Evolutionary conservation across 1,140 invertebrate species (phyloP).

Genomic region (Microvelia longipes): DNA sequence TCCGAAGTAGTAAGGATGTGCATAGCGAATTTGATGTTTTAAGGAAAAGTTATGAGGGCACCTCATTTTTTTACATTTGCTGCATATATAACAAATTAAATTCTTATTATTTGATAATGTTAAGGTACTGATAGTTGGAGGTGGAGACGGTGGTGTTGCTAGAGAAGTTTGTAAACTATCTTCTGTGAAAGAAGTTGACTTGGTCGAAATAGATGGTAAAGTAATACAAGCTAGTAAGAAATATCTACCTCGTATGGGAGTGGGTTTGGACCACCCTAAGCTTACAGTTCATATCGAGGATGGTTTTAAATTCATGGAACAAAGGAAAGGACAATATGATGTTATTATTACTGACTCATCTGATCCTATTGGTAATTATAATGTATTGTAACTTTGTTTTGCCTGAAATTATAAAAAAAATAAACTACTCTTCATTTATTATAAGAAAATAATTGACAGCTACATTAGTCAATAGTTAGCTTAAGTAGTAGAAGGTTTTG

Average conservation of each 20-base stretch:
- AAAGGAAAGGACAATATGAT: slow-evolving; percentile 76
- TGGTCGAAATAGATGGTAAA: slow-evolving; percentile 87
- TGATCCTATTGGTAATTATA: slow-evolving; percentile 64
- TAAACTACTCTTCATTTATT: neutral
- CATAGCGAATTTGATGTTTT: too few relatives aligned
- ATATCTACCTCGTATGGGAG: slow-evolving; percentile 79
- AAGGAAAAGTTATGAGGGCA: too few relatives aligned
- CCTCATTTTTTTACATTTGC: too few relatives aligned
- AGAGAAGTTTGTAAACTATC: slow-evolving; percentile 91
- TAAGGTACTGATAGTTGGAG: slow-evolving; percentile 88
- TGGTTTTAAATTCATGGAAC: slow-evolving; percentile 87
- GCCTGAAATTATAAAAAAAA: neutral
- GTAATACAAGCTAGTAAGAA: slow-evolving; percentile 87
- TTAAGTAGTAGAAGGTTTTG: too few relatives aligned
- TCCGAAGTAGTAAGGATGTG: too few relatives aligned
- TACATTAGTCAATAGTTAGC: too few relatives aligned
- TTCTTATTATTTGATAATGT: too few relatives aligned
- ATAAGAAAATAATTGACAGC: too few relatives aligned
- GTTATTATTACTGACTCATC: slow-evolving; percentile 97
- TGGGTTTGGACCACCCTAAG: slow-evolving; percentile 69
- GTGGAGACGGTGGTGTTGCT: slow-evolving; percentile 91
- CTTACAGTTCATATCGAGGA: slow-evolving; percentile 74
- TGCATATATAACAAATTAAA: too few relatives aligned
- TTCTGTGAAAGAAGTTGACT: slow-evolving; percentile 64
- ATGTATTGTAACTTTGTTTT: neutral